Conservation (phyloP, 2,113 vertebrate species). For the Leucopternis melanops region DNA sequence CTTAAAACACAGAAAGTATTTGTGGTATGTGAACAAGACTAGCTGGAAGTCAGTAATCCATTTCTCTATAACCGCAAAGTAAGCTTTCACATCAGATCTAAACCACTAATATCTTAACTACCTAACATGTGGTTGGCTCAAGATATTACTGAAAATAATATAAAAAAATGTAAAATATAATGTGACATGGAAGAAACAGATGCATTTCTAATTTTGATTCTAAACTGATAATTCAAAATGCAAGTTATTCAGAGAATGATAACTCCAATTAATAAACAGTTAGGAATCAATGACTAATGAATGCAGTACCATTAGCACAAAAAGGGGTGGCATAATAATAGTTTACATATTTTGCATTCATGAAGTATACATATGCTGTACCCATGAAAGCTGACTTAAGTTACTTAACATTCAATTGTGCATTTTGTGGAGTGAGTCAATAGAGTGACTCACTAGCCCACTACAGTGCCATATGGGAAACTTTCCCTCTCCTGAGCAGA, state of each 20-base stretch:
- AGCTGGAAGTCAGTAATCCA: background rate
- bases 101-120: constrained; percentile 27
- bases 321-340: constrained; percentile 17
- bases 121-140: background rate
- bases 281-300: constrained; percentile 1
- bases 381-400: constrained; percentile 47
- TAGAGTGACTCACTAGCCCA: constrained; percentile 49
- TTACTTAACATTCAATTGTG: constrained; percentile 64
- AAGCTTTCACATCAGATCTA: constrained; percentile 10
- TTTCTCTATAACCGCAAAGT: background rate
- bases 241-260: background rate
- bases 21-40: background rate
- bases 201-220: constrained; percentile 27
- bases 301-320: background rate
- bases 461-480: constrained; percentile 62
- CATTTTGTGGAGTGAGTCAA: constrained; percentile 46
- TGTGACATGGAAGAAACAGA: background rate
- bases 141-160: background rate
- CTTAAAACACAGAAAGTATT: background rate
- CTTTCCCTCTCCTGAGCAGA: constrained; percentile 66
- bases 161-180: constrained; percentile 27
- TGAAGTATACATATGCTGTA: constrained; percentile 51
- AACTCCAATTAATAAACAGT: background rate
- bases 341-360: constrained; percentile 46
- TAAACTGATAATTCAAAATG: constrained; percentile 38